Percentiles rank a stretch among this genome's conserved stretches.
These are phyloP conservation scores for Ranitomeya variabilis DNA, from an alignment of 2,113 vertebrate genomes.

Conservation along the genomic window DNA sequence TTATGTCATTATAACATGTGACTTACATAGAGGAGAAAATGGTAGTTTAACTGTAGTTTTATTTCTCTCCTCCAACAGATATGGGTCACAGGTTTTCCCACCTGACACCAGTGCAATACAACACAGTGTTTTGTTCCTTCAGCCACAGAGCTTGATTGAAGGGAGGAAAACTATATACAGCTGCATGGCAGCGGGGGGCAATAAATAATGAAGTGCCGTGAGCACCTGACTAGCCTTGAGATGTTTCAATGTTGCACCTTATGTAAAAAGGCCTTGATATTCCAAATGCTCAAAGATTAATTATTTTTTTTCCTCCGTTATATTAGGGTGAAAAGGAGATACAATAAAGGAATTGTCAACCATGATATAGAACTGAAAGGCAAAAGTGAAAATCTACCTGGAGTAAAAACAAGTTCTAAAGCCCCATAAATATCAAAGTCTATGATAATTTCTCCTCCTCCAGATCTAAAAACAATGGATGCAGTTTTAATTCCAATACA, in stretches of 20 bases:
- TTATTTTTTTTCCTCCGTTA: not conserved
- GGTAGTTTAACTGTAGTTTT: constrained; percentile 9
- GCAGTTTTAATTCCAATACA: no score
- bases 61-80: constrained; percentile 17
- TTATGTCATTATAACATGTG: not conserved
- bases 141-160: constrained; percentile 33
- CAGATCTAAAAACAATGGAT: not conserved
- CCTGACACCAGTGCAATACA: constrained; percentile 20
- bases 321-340: not conserved
- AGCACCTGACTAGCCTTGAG: constrained; percentile 16
- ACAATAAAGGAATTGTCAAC: not conserved
- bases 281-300: constrained; percentile 17
- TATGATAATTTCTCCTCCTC: not conserved
- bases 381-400: not conserved
- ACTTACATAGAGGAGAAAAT: not conserved
- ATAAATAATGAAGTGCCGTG: constrained; percentile 46
- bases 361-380: not conserved
- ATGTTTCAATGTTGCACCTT: constrained; percentile 1
- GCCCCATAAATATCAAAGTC: not conserved
- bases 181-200: constrained; percentile 30
- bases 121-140: constrained; percentile 32
- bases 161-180: constrained; percentile 42
- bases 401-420: not conserved
- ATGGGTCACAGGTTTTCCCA: constrained; percentile 10
- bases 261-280: constrained; percentile 10